Evolutionary conservation across 1,140 invertebrate species (phyloP).

Genomic region (Aphaenogaster rudis): DNA sequence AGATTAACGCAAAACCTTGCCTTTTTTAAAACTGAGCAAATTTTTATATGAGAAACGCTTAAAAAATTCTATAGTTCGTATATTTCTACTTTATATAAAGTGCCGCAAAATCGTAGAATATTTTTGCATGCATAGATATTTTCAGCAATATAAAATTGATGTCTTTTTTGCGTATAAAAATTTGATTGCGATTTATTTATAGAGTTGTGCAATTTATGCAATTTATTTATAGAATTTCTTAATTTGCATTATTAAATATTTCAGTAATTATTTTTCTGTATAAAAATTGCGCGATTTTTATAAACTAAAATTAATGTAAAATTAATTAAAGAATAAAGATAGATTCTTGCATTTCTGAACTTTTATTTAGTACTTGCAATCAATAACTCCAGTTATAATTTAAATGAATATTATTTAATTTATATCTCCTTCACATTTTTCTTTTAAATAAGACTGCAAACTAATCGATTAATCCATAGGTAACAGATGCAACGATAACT

Average conservation of each 20-base stretch:
- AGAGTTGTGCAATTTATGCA: neutral
- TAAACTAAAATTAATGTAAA: slow-evolving; percentile 8
- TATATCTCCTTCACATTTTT: neutral
- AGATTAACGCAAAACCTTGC: slow-evolving; percentile 27
- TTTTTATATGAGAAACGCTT: slow-evolving; percentile 24
- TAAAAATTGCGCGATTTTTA: neutral
- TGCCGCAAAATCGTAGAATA: neutral
- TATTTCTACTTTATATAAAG: neutral
- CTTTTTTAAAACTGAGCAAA: slow-evolving; percentile 25
- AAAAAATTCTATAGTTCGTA: neutral
- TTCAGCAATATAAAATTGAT: neutral
- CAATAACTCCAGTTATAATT: neutral
- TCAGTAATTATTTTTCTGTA: neutral
- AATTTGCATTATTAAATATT: slow-evolving; percentile 10
- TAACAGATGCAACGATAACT: neutral
- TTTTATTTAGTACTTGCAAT: neutral
- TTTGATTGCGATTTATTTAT: neutral
- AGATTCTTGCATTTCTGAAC: neutral
- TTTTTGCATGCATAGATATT: neutral
- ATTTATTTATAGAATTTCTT: neutral
- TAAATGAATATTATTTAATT: neutral
- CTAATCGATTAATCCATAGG: neutral
- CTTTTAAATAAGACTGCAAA: neutral
- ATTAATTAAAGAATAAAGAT: neutral
- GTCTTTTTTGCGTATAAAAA: neutral